Evolutionary conservation across 2,888 invertebrate genomes (phyloP).

Genomic region (Leucozona laternaria): DNA sequence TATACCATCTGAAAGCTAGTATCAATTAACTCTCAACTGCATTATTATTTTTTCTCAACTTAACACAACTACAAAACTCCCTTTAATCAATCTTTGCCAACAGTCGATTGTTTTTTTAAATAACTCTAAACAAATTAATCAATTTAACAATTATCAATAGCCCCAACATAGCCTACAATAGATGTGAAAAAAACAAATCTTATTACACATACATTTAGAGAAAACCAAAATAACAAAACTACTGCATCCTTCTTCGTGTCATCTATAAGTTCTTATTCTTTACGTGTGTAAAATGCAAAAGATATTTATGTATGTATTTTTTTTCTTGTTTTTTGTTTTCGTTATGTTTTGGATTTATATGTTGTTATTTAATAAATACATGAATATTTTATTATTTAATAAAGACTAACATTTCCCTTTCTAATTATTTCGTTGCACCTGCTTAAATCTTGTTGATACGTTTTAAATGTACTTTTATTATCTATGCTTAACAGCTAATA

Average conservation of each 20-base stretch:
- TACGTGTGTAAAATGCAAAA: slow-evolving; percentile 55
- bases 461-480: slow-evolving; percentile 43
- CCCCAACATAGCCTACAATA: slow-evolving; percentile 74
- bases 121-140: slow-evolving; percentile 72
- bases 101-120: slow-evolving; percentile 84
- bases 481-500: slow-evolving; percentile 17
- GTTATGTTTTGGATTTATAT: background rate
- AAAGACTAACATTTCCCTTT: slow-evolving; percentile 39
- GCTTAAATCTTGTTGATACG: slow-evolving; percentile 53
- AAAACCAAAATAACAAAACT: slow-evolving; percentile 72
- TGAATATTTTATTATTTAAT: background rate
- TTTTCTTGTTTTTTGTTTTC: slow-evolving; percentile 3
- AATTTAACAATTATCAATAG: slow-evolving; percentile 72
- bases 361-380: slow-evolving; percentile 13
- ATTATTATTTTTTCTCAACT: slow-evolving; percentile 78
- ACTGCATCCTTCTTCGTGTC: slow-evolving; percentile 66
- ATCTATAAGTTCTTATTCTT: slow-evolving; percentile 74
- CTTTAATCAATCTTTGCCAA: slow-evolving; percentile 86
- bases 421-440: slow-evolving; percentile 56
- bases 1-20: too few relatives aligned
- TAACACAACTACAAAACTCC: slow-evolving; percentile 84
- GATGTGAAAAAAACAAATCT: slow-evolving; percentile 51
- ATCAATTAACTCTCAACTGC: slow-evolving; percentile 62
- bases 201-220: slow-evolving; percentile 55
- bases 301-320: slow-evolving; percentile 5